These are phyloP conservation scores for Thalassophryne amazonica DNA, from an alignment of 2,797 vertebrate genomes.

Conservation along the genomic window DNA sequence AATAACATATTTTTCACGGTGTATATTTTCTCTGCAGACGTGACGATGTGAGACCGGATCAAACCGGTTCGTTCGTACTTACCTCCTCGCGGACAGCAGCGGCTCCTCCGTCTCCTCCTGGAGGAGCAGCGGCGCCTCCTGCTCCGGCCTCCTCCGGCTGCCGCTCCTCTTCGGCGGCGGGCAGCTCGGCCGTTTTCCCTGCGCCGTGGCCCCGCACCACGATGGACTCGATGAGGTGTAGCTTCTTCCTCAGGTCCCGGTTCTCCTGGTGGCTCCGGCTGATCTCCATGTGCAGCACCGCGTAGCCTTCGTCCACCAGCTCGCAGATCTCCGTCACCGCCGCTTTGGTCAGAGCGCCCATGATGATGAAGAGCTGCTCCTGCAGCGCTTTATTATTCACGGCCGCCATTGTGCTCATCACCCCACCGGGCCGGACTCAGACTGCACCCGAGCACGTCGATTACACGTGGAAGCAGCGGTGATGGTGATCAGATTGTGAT, in stretches of 20 bases:
- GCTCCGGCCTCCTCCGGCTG: neutral
- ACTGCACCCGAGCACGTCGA: neutral
- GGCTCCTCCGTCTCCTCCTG: neutral
- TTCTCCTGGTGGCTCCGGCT: conserved; percentile 58
- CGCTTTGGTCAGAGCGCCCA: conserved; percentile 59
- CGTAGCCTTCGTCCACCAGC: conserved; percentile 62
- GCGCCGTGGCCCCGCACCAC: conserved; percentile 39
- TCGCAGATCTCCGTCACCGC: conserved; percentile 64
- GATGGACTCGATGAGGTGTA: conserved; percentile 68
- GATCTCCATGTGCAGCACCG: conserved; percentile 60
- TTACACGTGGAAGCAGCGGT: neutral
- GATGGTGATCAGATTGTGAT: too few species aligned
- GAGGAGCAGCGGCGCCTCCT: neutral
- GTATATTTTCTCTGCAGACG: too few species aligned
- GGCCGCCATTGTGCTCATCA: conserved; percentile 15
- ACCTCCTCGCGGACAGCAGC: neutral
- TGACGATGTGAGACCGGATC: too few species aligned
- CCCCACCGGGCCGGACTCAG: neutral
- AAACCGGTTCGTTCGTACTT: too few species aligned
- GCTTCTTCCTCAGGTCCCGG: conserved; percentile 60
- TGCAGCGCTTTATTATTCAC: conserved; percentile 24
- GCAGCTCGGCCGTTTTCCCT: neutral
- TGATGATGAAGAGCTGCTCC: conserved; percentile 56
- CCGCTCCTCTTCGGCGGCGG: neutral
- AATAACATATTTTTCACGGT: too few species aligned